These are phyloP conservation scores for Pyrrhia umbra DNA, from an alignment of 2,888 invertebrate genomes.

Conservation along the genomic window DNA sequence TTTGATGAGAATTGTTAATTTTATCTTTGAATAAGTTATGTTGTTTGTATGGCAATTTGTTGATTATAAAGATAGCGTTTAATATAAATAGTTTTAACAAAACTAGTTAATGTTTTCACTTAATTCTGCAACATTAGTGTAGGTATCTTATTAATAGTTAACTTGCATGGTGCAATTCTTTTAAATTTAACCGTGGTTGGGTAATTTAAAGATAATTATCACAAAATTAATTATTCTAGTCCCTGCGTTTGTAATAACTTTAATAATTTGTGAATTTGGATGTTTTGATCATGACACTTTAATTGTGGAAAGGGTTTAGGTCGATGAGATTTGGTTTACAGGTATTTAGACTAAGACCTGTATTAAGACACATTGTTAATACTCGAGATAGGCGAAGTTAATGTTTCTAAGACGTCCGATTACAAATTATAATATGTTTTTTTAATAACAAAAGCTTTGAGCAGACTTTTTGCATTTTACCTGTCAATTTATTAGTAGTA, in stretches of 20 bases:
- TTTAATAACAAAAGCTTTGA: no score
- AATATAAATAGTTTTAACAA: conserved; percentile 21
- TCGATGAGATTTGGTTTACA: no score
- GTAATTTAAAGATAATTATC: conserved; percentile 38
- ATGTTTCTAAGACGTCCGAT: no score
- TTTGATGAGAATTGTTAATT: conserved; percentile 18
- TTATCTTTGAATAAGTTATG: conserved; percentile 12
- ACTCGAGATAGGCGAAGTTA: no score
- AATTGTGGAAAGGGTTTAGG: no score
- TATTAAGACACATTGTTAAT: no score
- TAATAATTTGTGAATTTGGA: background rate
- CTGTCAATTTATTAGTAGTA: no score
- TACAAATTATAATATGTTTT: no score
- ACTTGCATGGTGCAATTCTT: conserved; percentile 2
- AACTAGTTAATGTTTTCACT: conserved; percentile 18
- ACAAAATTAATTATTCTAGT: background rate
- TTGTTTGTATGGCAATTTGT: conserved; percentile 34
- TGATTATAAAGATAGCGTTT: conserved; percentile 30
- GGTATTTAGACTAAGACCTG: no score
- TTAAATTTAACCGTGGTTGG: background rate
- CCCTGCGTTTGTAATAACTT: conserved; percentile 9
- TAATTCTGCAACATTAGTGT: conserved; percentile 21
- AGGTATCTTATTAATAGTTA: conserved; percentile 8
- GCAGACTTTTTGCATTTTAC: no score
- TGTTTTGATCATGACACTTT: no score